Evolutionary conservation across 1,140 invertebrate species (phyloP), one percentile per base, ranked within the genome.

Genomic region (Oscheius sp.): DNA sequence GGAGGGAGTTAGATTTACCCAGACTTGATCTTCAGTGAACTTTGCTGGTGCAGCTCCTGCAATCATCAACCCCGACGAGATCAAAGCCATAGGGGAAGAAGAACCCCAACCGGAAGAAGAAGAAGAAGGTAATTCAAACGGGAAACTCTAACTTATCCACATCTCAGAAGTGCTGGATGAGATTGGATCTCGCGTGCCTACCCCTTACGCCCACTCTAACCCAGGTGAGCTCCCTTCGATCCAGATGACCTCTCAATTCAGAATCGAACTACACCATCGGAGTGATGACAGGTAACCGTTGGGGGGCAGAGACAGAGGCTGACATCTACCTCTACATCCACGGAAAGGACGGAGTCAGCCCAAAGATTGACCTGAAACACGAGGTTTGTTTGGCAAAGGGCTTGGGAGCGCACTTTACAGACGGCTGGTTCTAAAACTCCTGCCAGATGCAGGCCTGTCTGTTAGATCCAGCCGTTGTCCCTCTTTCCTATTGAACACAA

Each of bases 251-350:
- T 35, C 13, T 49, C 1, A 20, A 38, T 58, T 73, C 26, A 74
- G 74, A 31, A 1, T 31, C 31, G 15, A 31, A 32, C 7, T 78
- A 78, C 52, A 67, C 62, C 32, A 55, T 78, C 35, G 32, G 74
- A 18, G 52, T 78, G 2, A 10, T 63, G 20, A 46, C 65, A 1
- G 77, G 77, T 10, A 67, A 78, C 23, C 26, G 77, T 36, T 77
- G 29, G 74, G 77, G 64, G 1, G 49, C 62, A 3, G 77, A 77
- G 18, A 75, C 71, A 7, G 68, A 74, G 15, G 65, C 63, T 0
- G 73, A 77, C 18, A 28, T 78, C 3, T 78, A 42, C 61, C 55
- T 78, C 29, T 38, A 74, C 3, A 31, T 78, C 7, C 46, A 73
- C 26, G 77, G 77, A 29, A 68, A 74, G 28, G 35, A 63, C 4